A percentile compares a stretch with the other conserved stretches of the same genome.
Evolutionary conservation across 1,140 invertebrate genomes (phyloP).

Genomic region (Elymnias hypermnestra): DNA sequence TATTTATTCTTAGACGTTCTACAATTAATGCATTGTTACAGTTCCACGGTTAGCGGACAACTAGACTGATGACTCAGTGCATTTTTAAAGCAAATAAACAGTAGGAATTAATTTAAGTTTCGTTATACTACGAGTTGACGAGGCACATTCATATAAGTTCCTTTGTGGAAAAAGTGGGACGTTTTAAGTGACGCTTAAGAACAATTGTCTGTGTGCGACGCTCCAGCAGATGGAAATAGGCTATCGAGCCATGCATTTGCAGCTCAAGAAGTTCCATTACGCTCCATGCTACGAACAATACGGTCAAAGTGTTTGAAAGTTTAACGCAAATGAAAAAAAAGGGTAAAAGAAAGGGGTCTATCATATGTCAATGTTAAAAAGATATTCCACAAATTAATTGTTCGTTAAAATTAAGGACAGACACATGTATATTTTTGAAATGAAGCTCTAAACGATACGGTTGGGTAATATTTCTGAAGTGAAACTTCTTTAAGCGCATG

Average conservation of each 20-base stretch:
- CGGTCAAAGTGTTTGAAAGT: conserved; percentile 18
- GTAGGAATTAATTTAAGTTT: conserved; percentile 2
- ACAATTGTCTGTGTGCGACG: conserved; percentile 47
- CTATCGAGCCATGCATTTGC: conserved; percentile 48
- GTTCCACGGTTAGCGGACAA: no score
- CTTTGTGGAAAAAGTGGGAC: conserved; percentile 47
- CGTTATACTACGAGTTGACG: conserved; percentile 17
- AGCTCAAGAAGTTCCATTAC: conserved; percentile 23
- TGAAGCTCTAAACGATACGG: no score
- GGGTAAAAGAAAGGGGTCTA: conserved; percentile 6
- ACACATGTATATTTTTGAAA: no score
- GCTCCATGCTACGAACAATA: conserved; percentile 12
- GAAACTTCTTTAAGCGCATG: no score
- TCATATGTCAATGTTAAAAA: conserved; percentile 20
- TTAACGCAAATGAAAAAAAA: conserved; percentile 5
- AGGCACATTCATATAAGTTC: conserved; percentile 40
- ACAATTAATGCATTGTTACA: no score
- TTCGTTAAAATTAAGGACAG: no score
- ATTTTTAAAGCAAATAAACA: no score
- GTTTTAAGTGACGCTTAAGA: conserved; percentile 46
- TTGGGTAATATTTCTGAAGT: no score
- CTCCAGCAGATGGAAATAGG: conserved; percentile 38
- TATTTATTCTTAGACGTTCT: no score
- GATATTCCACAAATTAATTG: no score
- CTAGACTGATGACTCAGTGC: no score